These are phyloP conservation scores for Magallana nippona DNA, from an alignment of 2,888 invertebrate genomes.

Conservation along the genomic window DNA sequence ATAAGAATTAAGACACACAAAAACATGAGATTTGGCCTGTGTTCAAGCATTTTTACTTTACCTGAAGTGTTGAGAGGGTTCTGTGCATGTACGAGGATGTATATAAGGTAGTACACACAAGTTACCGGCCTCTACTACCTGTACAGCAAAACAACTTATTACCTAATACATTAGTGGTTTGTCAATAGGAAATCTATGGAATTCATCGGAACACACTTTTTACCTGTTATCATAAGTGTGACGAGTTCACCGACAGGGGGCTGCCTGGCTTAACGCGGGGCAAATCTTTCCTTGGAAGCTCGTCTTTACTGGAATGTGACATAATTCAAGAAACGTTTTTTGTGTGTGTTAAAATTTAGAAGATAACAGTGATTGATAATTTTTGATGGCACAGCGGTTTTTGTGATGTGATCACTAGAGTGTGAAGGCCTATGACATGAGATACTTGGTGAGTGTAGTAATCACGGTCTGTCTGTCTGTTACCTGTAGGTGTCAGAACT, in stretches of 20 bases:
- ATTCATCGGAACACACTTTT: conserved; percentile 9
- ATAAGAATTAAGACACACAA: conserved; percentile 15
- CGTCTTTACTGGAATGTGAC: background rate
- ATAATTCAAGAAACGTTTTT: background rate
- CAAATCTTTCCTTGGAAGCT: background rate
- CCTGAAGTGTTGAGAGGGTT: conserved; percentile 1
- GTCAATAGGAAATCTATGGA: conserved; percentile 31
- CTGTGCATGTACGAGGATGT: background rate
- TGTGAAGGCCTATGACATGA: conserved; percentile 18
- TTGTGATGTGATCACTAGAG: background rate
- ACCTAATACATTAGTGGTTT: conserved; percentile 28
- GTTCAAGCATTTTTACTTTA: conserved; percentile 16
- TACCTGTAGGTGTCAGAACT: conserved; percentile 39
- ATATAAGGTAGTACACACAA: background rate
- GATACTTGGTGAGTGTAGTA: background rate
- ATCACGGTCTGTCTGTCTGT: conserved; percentile 21
- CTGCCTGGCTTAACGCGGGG: conserved; percentile 2
- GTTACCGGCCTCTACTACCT: background rate
- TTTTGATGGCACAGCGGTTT: background rate
- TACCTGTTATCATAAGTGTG: conserved; percentile 25
- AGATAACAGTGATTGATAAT: background rate
- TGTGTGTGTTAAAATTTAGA: background rate
- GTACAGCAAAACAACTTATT: conserved; percentile 14
- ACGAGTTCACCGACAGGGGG: background rate
- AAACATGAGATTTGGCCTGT: background rate